These are phyloP conservation scores for Ceryle rudis DNA, from an alignment of 2,797 vertebrate species.

Conservation along the genomic window DNA sequence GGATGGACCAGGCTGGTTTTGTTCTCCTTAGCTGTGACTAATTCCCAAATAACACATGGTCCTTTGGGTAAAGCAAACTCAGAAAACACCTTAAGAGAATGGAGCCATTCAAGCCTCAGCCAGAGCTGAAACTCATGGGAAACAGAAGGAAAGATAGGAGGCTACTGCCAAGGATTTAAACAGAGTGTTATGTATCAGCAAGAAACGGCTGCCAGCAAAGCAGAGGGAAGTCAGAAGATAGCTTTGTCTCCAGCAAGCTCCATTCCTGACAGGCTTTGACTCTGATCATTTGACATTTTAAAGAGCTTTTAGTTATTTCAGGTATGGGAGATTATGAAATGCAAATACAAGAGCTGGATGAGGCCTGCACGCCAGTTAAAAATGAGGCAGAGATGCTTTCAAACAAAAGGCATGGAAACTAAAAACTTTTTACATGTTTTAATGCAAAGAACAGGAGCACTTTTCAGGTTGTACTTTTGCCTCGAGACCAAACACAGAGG, in stretches of 20 bases:
- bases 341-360: slow-evolving; percentile 12
- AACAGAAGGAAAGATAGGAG: not conserved
- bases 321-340: slow-evolving; percentile 4
- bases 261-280: slow-evolving; percentile 26
- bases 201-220: slow-evolving; percentile 23
- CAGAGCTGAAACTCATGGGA: not conserved
- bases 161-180: slow-evolving; percentile 13
- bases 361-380: not conserved
- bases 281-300: slow-evolving; percentile 42
- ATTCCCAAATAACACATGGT: not conserved
- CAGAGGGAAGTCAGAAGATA: slow-evolving; percentile 6
- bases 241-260: slow-evolving; percentile 31
- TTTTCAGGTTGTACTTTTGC: not conserved
- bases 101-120: not conserved
- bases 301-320: slow-evolving; percentile 50
- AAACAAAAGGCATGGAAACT: not conserved
- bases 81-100: not conserved
- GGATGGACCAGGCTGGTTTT: not conserved
- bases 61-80: not conserved
- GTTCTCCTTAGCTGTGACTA: not conserved
- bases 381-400: not conserved
- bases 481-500: not conserved
- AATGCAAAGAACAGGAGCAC: not conserved
- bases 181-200: not conserved
- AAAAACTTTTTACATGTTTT: not conserved